These are phyloP conservation scores for Morpho deidamia DNA, from an alignment of 2,888 invertebrate genomes.

Conservation along the genomic window DNA sequence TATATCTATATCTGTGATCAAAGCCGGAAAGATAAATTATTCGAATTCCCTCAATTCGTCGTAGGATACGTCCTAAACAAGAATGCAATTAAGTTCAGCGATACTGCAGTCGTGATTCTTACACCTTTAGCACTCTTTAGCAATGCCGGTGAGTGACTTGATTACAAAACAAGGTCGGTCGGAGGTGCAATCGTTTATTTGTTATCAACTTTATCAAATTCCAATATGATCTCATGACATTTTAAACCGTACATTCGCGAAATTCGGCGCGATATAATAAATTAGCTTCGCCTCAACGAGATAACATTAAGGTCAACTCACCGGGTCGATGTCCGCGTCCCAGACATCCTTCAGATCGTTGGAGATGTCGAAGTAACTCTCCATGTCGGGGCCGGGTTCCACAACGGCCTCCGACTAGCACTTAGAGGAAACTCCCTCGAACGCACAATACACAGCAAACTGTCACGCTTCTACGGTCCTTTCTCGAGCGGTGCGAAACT, in stretches of 20 bases:
- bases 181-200: constrained; percentile 25
- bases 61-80: constrained; percentile 7
- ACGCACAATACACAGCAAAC: constrained; percentile 42
- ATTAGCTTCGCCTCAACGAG: constrained; percentile 25
- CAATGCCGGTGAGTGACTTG: constrained; percentile 41
- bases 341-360: constrained; percentile 88
- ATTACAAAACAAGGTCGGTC: constrained; percentile 46
- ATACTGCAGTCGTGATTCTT: constrained; percentile 30
- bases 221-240: constrained; percentile 20
- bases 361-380: constrained; percentile 86
- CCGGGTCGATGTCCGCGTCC: constrained; percentile 91
- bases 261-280: constrained; percentile 24
- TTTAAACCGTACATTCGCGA: constrained; percentile 1
- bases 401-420: constrained; percentile 55
- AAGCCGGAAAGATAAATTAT: constrained; percentile 19
- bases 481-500: constrained; percentile 48
- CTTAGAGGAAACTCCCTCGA: constrained; percentile 45
- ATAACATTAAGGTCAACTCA: constrained; percentile 78
- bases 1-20: constrained; percentile 11
- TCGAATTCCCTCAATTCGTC: constrained; percentile 5
- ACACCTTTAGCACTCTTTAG: constrained; percentile 36
- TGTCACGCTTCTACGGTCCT: constrained; percentile 54
- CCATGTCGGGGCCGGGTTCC: constrained; percentile 78
- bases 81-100: constrained; percentile 21
- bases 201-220: constrained; percentile 23